Percentiles rank a stretch among this genome's conserved stretches.
These are phyloP conservation scores for Tiaroga cobitis DNA, from an alignment of 2,797 vertebrate genomes.

Conservation along the genomic window DNA sequence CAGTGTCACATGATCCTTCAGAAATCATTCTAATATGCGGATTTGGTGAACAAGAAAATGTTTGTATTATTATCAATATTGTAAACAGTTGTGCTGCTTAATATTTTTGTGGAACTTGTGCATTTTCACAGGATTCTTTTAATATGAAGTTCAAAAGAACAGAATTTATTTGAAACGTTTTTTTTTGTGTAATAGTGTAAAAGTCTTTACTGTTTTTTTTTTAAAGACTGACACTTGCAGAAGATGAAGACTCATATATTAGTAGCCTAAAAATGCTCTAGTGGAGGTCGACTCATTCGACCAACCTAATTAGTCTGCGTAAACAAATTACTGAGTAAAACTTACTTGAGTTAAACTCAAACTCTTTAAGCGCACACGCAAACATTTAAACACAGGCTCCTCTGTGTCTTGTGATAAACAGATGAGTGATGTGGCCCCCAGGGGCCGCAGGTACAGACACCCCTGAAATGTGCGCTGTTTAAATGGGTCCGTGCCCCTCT, in stretches of 20 bases:
- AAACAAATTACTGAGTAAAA: not conserved
- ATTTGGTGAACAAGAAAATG: not conserved
- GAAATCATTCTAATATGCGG: not conserved
- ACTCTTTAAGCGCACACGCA: not conserved
- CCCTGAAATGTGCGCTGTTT: slow-evolving; percentile 23
- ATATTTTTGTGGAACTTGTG: not conserved
- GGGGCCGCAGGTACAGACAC: slow-evolving; percentile 63
- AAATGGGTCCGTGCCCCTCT: not conserved
- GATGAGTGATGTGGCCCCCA: slow-evolving; percentile 64
- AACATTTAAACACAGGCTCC: slow-evolving; percentile 4
- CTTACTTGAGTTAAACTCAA: slow-evolving; percentile 20
- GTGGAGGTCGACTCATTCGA: not conserved
- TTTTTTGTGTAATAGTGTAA: not conserved
- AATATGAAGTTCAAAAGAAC: not conserved
- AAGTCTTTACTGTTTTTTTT: not conserved
- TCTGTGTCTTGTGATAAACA: slow-evolving; percentile 70
- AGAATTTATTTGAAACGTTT: not conserved
- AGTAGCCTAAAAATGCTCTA: not conserved
- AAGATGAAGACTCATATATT: not conserved
- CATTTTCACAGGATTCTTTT: not conserved
- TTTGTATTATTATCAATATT: not conserved
- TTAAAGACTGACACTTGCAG: not conserved
- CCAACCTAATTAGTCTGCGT: not conserved
- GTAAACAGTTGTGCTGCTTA: not conserved
- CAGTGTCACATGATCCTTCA: not conserved